A percentile compares a stretch with the other conserved stretches of the same genome.
These are phyloP conservation scores for Squalus acanthias DNA, from an alignment of 2,797 vertebrate species.

Conservation along the genomic window DNA sequence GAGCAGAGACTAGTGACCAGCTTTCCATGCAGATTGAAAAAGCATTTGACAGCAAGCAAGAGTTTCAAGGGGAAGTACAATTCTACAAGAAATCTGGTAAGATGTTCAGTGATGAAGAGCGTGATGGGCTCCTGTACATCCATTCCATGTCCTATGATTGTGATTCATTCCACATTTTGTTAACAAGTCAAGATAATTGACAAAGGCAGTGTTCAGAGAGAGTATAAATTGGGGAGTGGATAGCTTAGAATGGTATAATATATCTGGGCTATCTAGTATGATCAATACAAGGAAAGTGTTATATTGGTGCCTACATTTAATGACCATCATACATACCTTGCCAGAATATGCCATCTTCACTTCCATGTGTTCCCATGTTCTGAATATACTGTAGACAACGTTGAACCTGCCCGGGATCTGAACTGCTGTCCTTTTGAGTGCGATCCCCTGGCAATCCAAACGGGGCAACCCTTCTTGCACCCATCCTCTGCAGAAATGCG, in stretches of 20 bases:
- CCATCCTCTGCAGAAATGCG: not conserved
- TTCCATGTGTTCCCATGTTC: not conserved
- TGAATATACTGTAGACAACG: not conserved
- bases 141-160: fast-evolving
- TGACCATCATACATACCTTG: not conserved
- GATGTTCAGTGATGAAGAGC: conserved; percentile 41
- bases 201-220: not conserved
- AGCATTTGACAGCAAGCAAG: conserved; percentile 78
- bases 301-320: not conserved
- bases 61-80: conserved; percentile 79
- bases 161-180: not conserved
- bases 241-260: not conserved
- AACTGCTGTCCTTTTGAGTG: not conserved
- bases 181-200: not conserved
- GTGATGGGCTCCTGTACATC: too few relatives aligned
- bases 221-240: not conserved
- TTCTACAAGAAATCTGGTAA: conserved; percentile 87
- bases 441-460: not conserved
- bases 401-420: not conserved
- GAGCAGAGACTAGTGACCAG: conserved; percentile 74
- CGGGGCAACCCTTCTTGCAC: not conserved
- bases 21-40: conserved; percentile 74
- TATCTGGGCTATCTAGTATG: not conserved
- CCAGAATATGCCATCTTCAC: not conserved
- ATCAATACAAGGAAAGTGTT: not conserved